A percentile compares a stretch with the other conserved stretches of the same genome.
Evolutionary conservation across 2,113 vertebrate species (phyloP).

Genomic region (Brachirus orientalis): DNA sequence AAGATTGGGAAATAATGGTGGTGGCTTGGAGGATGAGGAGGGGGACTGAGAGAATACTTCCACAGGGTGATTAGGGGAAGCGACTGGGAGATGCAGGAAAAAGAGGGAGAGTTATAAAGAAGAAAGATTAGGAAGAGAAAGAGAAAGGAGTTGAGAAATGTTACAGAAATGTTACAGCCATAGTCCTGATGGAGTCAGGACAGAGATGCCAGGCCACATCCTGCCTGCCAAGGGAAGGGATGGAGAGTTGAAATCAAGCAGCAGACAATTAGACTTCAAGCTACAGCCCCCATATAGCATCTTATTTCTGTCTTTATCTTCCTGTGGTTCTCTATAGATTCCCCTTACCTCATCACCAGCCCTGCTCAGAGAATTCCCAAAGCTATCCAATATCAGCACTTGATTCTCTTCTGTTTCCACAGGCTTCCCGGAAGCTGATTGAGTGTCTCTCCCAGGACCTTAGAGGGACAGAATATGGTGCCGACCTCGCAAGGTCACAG

Average conservation of each 20-base stretch:
- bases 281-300: conserved; percentile 49
- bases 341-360: conserved; percentile 16
- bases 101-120: conserved; percentile 37
- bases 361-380: conserved; percentile 35
- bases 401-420: conserved; percentile 58
- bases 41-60: conserved; percentile 34
- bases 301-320: conserved; percentile 51
- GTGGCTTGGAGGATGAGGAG: conserved; percentile 33
- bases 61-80: conserved; percentile 36
- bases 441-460: conserved; percentile 63
- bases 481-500: conserved; percentile 74
- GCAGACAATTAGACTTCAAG: conserved; percentile 62
- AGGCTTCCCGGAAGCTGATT: conserved; percentile 73
- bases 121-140: conserved; percentile 50
- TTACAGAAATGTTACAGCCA: too few relatives aligned
- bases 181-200: conserved; percentile 57
- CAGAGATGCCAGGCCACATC: conserved; percentile 72
- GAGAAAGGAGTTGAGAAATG: conserved; percentile 51
- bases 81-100: conserved; percentile 22
- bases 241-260: conserved; percentile 43
- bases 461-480: conserved; percentile 46
- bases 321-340: conserved; percentile 42
- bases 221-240: conserved; percentile 53
- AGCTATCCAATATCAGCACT: conserved; percentile 71
- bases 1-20: conserved; percentile 31